Evolutionary conservation across 1,140 invertebrate species (phyloP).

Genomic region (Geopemphigus sp.): DNA sequence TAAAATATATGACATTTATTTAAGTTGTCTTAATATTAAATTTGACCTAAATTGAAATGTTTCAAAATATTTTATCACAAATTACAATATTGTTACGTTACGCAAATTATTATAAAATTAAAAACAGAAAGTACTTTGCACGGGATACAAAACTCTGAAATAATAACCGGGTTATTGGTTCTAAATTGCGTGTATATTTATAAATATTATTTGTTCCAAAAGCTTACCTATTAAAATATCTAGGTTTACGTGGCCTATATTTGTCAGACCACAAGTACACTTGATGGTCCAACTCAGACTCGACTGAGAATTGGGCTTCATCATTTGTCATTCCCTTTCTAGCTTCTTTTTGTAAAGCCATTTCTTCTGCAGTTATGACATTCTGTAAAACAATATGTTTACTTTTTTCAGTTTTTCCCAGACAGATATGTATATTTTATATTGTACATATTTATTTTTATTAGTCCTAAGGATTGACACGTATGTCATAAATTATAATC

Average conservation of each 20-base stretch:
- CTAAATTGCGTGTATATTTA: no score
- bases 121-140: no score
- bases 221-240: conserved; percentile 87
- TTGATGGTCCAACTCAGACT: conserved; percentile 80
- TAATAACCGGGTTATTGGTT: no score
- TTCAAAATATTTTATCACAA: no score
- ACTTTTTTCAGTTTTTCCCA: conserved; percentile 12
- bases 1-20: no score
- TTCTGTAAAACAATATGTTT: conserved; percentile 55
- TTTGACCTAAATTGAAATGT: not conserved
- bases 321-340: conserved; percentile 84
- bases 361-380: conserved; percentile 61
- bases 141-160: no score
- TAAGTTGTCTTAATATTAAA: not conserved
- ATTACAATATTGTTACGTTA: no score
- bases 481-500: conserved; percentile 13
- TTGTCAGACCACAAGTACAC: conserved; percentile 97
- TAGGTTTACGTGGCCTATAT: conserved; percentile 92
- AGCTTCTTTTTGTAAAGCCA: conserved; percentile 73
- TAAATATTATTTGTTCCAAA: no score
- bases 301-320: conserved; percentile 90
- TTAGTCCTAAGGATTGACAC: not conserved
- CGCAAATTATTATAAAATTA: no score
- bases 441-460: conserved; percentile 14
- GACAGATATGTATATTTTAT: conserved; percentile 27